Evolutionary conservation across 1,140 invertebrate genomes (phyloP).

Genomic region (Ruditapes philippinarum): DNA sequence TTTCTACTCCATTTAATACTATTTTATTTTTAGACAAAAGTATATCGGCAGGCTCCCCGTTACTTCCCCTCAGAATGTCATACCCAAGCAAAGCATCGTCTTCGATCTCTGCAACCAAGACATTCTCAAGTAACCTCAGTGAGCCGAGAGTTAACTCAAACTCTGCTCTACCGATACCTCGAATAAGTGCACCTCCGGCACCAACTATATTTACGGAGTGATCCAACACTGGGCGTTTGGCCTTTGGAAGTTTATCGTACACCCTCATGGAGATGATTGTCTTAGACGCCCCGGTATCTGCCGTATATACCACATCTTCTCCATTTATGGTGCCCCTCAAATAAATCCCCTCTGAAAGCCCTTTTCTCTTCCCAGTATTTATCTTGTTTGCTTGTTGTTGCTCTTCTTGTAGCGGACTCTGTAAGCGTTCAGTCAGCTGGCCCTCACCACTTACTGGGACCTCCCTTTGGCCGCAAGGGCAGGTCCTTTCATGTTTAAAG

Average conservation of each 20-base stretch:
- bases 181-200: constrained; percentile 33
- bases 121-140: neutral
- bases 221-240: neutral
- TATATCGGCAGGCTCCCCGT: constrained; percentile 26
- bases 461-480: constrained; percentile 41
- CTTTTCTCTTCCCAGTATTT: neutral
- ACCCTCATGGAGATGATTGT: constrained; percentile 40
- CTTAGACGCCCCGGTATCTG: constrained; percentile 45
- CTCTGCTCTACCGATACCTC: neutral
- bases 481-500: constrained; percentile 57
- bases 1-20: neutral
- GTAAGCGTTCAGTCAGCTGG: neutral
- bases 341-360: constrained; percentile 27
- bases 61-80: constrained; percentile 27
- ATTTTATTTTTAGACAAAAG: constrained; percentile 14
- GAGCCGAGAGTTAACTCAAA: neutral
- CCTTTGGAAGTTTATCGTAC: neutral
- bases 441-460: neutral
- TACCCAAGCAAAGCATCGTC: constrained; percentile 37
- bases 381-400: neutral
- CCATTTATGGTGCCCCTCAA: constrained; percentile 25
- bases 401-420: neutral
- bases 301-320: constrained; percentile 26
- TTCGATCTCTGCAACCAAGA: constrained; percentile 41
- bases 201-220: neutral